Evolutionary conservation across 2,888 invertebrate species (phyloP).

Genomic region (Strigamia maritima): DNA sequence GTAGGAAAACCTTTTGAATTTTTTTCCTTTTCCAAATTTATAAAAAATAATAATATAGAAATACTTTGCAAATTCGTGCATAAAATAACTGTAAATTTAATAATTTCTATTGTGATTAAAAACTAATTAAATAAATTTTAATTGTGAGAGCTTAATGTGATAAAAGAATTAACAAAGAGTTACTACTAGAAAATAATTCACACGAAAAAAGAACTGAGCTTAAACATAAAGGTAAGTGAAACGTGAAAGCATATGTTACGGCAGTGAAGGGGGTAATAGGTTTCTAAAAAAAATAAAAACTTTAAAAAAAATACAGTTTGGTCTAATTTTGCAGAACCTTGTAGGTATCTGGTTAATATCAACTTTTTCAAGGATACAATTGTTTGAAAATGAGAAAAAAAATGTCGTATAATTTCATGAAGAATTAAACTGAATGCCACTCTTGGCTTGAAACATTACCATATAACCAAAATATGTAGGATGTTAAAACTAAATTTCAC

Average conservation of each 20-base stretch:
- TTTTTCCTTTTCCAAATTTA: not conserved
- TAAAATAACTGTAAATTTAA: not conserved
- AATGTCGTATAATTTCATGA: not conserved
- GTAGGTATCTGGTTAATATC: not conserved
- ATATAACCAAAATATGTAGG: slow-evolving; percentile 15
- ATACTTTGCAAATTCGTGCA: not conserved
- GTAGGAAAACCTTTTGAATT: not conserved
- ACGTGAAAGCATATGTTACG: slow-evolving; percentile 25
- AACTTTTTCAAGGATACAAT: slow-evolving; percentile 1
- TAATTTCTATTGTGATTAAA: not conserved
- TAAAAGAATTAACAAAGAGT: not conserved
- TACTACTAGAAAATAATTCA: not conserved
- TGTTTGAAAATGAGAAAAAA: not conserved
- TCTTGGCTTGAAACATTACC: slow-evolving; percentile 21
- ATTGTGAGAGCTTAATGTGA: not conserved
- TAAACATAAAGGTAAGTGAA: not conserved
- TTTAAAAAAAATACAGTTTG: no score
- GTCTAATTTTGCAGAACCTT: not conserved
- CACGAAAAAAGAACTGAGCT: not conserved
- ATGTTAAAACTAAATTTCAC: not conserved
- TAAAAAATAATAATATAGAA: no score
- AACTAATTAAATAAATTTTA: not conserved
- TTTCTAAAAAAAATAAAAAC: not conserved
- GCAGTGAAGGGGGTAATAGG: slow-evolving; percentile 20
- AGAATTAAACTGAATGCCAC: slow-evolving; percentile 8